Conservation (phyloP, 1,140 invertebrate genomes). For the Drosophila repletoides region DNA sequence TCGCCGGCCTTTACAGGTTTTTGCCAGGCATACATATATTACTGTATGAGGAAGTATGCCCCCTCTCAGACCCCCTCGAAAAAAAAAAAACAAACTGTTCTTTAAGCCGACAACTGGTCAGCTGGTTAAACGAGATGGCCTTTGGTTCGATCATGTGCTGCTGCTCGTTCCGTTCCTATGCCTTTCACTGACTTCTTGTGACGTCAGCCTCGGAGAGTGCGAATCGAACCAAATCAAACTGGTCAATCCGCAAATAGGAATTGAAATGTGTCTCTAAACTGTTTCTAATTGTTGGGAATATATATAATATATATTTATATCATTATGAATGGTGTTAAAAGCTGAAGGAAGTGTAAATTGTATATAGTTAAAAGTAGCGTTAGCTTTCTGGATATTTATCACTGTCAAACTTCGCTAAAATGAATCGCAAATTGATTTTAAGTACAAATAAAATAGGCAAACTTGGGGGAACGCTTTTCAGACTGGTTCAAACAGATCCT, state of each 20-base stretch:
- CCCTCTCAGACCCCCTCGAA: not conserved
- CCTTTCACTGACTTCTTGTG: slow-evolving; percentile 23
- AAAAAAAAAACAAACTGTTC: no score
- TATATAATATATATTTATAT: no score
- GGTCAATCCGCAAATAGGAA: slow-evolving; percentile 8
- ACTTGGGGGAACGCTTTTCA: no score
- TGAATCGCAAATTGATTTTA: no score
- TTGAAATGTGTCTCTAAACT: not conserved
- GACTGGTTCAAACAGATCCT: no score
- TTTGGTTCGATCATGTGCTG: slow-evolving; percentile 16
- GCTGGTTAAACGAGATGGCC: not conserved
- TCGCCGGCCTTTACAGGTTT: slow-evolving; percentile 34
- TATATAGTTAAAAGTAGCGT: no score
- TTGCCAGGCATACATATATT: no score
- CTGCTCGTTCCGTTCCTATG: slow-evolving; percentile 1
- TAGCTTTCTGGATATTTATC: no score
- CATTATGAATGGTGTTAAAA: not conserved
- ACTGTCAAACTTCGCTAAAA: no score
- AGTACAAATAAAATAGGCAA: no score
- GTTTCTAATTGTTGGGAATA: not conserved
- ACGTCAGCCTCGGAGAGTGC: slow-evolving; percentile 20
- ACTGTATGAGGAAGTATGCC: slow-evolving; percentile 20
- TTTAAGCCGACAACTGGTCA: not conserved
- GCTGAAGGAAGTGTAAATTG: not conserved
- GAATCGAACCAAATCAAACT: slow-evolving; percentile 21